Percentiles rank a stretch among this genome's conserved stretches.
These are phyloP conservation scores for Danionella cerebrum DNA, from an alignment of 2,113 vertebrate species.

Conservation along the genomic window DNA sequence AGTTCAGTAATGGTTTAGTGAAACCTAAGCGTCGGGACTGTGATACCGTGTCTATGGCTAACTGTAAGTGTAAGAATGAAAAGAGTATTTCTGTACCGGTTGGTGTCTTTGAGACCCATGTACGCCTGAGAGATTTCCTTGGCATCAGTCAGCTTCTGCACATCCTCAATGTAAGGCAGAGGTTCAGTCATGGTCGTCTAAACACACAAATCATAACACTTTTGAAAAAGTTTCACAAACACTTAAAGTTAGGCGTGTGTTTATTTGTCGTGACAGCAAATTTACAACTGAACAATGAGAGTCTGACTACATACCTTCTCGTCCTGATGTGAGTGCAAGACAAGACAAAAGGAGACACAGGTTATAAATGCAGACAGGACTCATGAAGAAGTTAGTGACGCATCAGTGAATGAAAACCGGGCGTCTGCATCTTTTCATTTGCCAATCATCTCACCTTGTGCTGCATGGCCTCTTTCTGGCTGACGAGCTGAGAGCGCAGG, in stretches of 20 bases:
- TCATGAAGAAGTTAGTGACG: background rate
- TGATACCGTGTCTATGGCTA: too few relatives aligned
- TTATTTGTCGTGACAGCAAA: too few relatives aligned
- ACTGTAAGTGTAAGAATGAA: background rate
- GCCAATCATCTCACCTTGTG: constrained; percentile 86
- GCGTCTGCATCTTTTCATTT: background rate
- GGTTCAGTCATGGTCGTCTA: constrained; percentile 96
- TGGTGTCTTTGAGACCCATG: constrained; percentile 93
- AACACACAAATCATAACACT: too few relatives aligned
- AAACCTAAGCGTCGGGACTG: too few relatives aligned
- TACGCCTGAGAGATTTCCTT: constrained; percentile 95
- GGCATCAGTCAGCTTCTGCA: constrained; percentile 91
- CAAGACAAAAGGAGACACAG: background rate
- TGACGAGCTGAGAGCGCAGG: constrained; percentile 92
- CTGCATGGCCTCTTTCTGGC: constrained; percentile 91
- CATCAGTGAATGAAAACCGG: background rate
- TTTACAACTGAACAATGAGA: too few relatives aligned
- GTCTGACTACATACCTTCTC: constrained; percentile 24
- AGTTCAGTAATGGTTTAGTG: background rate
- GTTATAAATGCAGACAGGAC: background rate
- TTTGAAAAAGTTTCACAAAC: too few relatives aligned
- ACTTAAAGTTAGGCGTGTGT: too few relatives aligned
- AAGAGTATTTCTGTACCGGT: constrained; percentile 59
- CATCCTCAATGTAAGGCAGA: constrained; percentile 79
- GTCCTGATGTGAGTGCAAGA: constrained; percentile 21